These are phyloP conservation scores for Eulemur albifrons DNA, from an alignment of 2,797 vertebrate species.

Conservation along the genomic window DNA sequence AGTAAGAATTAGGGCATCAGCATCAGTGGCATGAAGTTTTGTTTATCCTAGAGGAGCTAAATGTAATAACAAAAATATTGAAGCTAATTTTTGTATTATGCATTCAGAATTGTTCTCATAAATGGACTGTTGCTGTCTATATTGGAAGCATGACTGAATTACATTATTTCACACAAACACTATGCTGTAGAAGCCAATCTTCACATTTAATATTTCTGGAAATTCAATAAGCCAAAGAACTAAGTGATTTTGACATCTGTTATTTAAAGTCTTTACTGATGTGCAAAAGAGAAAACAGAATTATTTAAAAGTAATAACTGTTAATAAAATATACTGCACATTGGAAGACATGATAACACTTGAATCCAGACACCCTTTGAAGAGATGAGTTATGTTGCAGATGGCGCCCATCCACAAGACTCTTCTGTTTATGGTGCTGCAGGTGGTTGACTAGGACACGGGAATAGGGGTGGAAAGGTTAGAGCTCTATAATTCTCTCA, in stretches of 20 bases:
- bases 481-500: slow-evolving; percentile 71
- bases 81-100: slow-evolving; percentile 50
- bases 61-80: slow-evolving; percentile 34
- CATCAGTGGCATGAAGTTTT: slow-evolving; percentile 15
- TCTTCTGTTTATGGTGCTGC: slow-evolving; percentile 80
- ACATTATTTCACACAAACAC: slow-evolving; percentile 63
- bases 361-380: slow-evolving; percentile 79
- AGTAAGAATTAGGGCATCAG: slow-evolving; percentile 51
- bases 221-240: slow-evolving; percentile 71
- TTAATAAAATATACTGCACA: slow-evolving; percentile 76
- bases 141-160: slow-evolving; percentile 62
- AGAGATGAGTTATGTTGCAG: slow-evolving; percentile 83
- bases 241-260: slow-evolving; percentile 81
- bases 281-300: slow-evolving; percentile 78
- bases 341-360: slow-evolving; percentile 82
- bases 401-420: slow-evolving; percentile 81
- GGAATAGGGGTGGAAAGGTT: slow-evolving; percentile 78
- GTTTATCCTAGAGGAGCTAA: slow-evolving; percentile 56
- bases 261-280: slow-evolving; percentile 80
- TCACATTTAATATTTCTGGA: slow-evolving; percentile 68
- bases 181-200: slow-evolving; percentile 52
- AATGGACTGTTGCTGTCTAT: neutral
- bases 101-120: slow-evolving; percentile 56
- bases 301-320: slow-evolving; percentile 81
- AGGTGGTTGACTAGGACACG: slow-evolving; percentile 79